These are phyloP conservation scores for Carollia perspicillata DNA, from an alignment of 2,113 vertebrate genomes.

Conservation along the genomic window DNA sequence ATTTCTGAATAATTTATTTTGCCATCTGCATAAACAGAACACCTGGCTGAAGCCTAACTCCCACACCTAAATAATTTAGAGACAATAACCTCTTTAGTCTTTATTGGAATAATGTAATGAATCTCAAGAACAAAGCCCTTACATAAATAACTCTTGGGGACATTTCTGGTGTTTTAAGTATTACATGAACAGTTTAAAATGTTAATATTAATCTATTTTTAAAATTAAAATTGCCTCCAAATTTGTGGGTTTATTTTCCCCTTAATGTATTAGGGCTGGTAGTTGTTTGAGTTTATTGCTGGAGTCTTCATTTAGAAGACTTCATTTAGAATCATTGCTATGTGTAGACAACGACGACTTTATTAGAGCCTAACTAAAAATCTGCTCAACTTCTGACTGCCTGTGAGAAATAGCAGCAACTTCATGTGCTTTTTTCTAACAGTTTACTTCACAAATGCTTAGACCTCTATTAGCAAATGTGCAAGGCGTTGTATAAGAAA, in stretches of 20 bases:
- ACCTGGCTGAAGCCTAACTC: conserved; percentile 86
- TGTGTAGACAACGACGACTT: background rate
- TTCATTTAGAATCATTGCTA: background rate
- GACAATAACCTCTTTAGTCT: conserved; percentile 82
- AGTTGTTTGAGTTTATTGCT: conserved; percentile 30
- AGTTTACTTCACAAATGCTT: background rate
- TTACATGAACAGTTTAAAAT: conserved; percentile 65
- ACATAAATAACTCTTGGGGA: conserved; percentile 64
- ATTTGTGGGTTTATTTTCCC: background rate
- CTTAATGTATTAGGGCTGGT: conserved; percentile 29
- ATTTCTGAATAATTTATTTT: conserved; percentile 90
- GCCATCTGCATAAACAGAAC: conserved; percentile 87
- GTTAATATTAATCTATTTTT: conserved; percentile 56
- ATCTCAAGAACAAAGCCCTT: conserved; percentile 77
- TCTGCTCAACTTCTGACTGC: background rate
- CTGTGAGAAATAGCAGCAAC: background rate
- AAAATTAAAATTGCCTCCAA: conserved; percentile 44
- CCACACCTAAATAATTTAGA: conserved; percentile 89
- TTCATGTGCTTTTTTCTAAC: background rate
- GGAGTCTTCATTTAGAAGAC: background rate
- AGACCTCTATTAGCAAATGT: background rate
- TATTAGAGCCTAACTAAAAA: background rate
- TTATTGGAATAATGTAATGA: conserved; percentile 83
- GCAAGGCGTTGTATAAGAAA: background rate
- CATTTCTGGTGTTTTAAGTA: conserved; percentile 56